Evolutionary conservation across 2,797 vertebrate genomes (phyloP).

Genomic region (Pseudochaenichthys georgianus): DNA sequence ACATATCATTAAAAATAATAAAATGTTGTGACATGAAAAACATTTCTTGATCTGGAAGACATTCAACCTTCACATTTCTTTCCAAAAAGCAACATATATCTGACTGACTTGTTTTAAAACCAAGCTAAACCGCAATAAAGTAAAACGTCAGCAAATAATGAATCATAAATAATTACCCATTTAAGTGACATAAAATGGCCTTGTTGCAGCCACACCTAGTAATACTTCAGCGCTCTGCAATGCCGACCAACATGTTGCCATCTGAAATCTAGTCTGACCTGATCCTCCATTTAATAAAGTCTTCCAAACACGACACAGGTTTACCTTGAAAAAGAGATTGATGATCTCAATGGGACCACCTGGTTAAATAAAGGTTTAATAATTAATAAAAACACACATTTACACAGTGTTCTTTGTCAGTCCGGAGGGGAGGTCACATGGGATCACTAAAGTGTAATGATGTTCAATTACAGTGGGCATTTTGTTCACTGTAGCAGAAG

Average conservation of each 20-base stretch:
- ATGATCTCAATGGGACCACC: no score
- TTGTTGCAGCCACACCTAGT: not conserved
- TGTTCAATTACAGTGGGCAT: not conserved
- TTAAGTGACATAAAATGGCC: not conserved
- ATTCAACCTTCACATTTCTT: not conserved
- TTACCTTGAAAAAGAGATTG: no score
- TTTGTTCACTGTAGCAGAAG: slow-evolving; percentile 5
- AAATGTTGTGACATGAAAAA: not conserved
- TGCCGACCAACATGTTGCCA: not conserved
- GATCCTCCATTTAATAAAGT: not conserved
- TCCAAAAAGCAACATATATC: not conserved
- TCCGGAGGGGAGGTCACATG: not conserved
- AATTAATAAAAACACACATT: not conserved
- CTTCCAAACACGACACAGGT: not conserved
- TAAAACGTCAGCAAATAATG: not conserved
- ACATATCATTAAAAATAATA: not conserved
- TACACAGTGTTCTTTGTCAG: not conserved
- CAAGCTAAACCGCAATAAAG: not conserved
- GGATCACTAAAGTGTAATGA: not conserved
- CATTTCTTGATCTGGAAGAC: not conserved
- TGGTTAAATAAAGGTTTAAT: no score
- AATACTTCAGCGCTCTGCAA: slow-evolving; percentile 1
- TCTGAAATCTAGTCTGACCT: slow-evolving; percentile 25
- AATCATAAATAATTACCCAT: rapidly evolving
- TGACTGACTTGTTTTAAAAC: not conserved